Percentiles rank a stretch among this genome's conserved stretches.
These are phyloP conservation scores for Gopherus flavomarginatus DNA, from an alignment of 2,113 vertebrate genomes.

Conservation along the genomic window DNA sequence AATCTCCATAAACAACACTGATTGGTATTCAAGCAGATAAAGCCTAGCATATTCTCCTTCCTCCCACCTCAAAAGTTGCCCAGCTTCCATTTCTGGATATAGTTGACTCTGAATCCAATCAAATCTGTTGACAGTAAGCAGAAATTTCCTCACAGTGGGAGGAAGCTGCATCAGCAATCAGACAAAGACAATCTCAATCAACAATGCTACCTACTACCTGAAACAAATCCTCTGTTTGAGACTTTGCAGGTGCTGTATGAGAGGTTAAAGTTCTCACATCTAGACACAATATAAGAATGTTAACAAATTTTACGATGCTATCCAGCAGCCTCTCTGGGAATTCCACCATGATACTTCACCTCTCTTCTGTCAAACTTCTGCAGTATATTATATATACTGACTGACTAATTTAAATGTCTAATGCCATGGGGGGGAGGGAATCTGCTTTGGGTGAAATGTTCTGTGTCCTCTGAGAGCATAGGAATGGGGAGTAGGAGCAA, in stretches of 20 bases:
- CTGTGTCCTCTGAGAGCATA: not conserved
- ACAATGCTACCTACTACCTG: not conserved
- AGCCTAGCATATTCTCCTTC: fast-evolving
- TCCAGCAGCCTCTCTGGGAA: not conserved
- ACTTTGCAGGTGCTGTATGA: not conserved
- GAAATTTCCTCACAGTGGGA: not conserved
- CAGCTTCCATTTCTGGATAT: not conserved
- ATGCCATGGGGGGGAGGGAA: fast-evolving
- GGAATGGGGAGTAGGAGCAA: fast-evolving
- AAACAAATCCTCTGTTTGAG: not conserved
- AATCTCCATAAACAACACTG: not conserved
- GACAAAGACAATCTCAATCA: not conserved
- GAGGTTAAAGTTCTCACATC: not conserved
- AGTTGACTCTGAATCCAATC: not conserved
- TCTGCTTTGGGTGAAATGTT: not conserved
- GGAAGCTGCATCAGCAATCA: not conserved
- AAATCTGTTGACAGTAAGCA: not conserved
- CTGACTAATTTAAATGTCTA: not conserved
- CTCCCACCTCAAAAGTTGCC: not conserved
- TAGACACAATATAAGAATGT: not conserved
- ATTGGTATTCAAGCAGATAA: not conserved
- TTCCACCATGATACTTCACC: not conserved
- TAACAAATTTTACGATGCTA: not conserved
- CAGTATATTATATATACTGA: not conserved
- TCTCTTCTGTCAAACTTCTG: not conserved